These are phyloP conservation scores for Epizoanthus rinbou DNA, from an alignment of 92 coral and sea anemone genomes.

Conservation along the genomic window DNA sequence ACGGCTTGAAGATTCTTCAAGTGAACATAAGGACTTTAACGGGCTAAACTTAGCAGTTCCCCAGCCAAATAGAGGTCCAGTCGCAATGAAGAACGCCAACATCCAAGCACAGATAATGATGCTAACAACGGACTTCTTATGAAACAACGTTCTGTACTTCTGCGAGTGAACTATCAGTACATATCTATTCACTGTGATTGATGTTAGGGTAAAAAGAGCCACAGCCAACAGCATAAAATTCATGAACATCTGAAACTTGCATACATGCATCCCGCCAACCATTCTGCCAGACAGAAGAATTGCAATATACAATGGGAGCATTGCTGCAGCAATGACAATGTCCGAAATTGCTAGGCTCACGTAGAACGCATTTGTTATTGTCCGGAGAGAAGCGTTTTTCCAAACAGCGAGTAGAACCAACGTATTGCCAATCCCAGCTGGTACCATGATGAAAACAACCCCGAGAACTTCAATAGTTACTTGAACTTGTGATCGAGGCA, in stretches of 20 bases:
- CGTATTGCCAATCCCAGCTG: slow-evolving; percentile 41
- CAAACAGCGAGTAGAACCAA: slow-evolving; percentile 51
- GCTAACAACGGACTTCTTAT: slow-evolving; percentile 1
- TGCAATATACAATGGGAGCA: slow-evolving; percentile 48
- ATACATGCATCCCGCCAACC: slow-evolving; percentile 32
- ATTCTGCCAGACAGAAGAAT: slow-evolving; percentile 36
- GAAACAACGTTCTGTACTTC: slow-evolving; percentile 23
- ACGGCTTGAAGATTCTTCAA: slow-evolving; percentile 45
- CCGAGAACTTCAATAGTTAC: slow-evolving; percentile 33
- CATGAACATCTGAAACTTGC: slow-evolving; percentile 52
- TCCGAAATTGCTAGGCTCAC: slow-evolving; percentile 48
- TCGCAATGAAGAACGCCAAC: slow-evolving; percentile 23
- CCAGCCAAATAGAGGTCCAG: slow-evolving; percentile 68
- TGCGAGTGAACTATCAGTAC: slow-evolving; percentile 43
- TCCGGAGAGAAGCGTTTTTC: slow-evolving; percentile 45
- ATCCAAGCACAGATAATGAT: slow-evolving; percentile 52
- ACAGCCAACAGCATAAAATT: slow-evolving; percentile 44
- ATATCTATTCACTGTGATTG: slow-evolving; percentile 53
- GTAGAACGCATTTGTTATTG: slow-evolving; percentile 43
- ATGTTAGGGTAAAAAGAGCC: slow-evolving; percentile 48
- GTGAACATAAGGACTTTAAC: slow-evolving; percentile 48
- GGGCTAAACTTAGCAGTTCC: slow-evolving; percentile 52
- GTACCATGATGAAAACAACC: slow-evolving; percentile 39
- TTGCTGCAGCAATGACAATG: slow-evolving; percentile 40
- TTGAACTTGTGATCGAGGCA: slow-evolving; percentile 36